Percentiles rank a stretch among this genome's conserved stretches.
Evolutionary conservation across 2,797 vertebrate genomes (phyloP).

Genomic region (Enteromius afrohamiltoni): DNA sequence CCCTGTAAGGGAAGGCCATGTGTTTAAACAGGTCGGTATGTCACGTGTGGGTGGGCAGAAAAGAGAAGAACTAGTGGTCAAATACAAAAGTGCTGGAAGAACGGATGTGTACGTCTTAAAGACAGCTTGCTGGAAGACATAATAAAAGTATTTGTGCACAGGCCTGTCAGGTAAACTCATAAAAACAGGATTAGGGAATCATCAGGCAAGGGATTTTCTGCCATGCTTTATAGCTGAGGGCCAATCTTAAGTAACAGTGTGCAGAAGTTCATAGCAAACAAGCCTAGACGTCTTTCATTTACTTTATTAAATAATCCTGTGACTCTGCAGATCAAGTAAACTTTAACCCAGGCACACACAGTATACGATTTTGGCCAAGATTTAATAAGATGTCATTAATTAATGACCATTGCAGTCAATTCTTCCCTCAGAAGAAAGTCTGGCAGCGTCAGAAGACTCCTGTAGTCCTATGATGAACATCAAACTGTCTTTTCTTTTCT

Average conservation of each 20-base stretch:
- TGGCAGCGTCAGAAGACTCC: background rate
- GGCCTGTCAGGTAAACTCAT: background rate
- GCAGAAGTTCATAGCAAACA: background rate
- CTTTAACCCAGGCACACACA: too few relatives aligned
- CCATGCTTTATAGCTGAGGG: background rate
- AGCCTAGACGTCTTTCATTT: background rate
- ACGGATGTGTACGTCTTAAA: background rate
- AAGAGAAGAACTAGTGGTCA: background rate
- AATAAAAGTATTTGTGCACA: background rate
- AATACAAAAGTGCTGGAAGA: background rate
- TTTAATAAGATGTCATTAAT: background rate
- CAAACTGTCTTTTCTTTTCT: background rate
- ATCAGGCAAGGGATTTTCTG: background rate
- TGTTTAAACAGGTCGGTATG: constrained; percentile 49
- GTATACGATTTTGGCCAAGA: background rate
- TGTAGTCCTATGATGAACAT: background rate
- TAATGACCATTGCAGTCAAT: background rate
- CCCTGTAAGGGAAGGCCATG: constrained; percentile 34
- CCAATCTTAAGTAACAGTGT: background rate
- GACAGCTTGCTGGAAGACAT: constrained; percentile 10
- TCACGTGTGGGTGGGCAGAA: background rate
- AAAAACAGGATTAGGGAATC: constrained; percentile 7
- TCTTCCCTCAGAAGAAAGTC: background rate
- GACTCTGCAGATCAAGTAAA: background rate
- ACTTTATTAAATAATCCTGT: background rate